A percentile compares a stretch with the other conserved stretches of the same genome.
Evolutionary conservation across 37 sponge, comb jelly and placozoan genomes (phyloP).

Genomic region (Hormiphora californensis): DNA sequence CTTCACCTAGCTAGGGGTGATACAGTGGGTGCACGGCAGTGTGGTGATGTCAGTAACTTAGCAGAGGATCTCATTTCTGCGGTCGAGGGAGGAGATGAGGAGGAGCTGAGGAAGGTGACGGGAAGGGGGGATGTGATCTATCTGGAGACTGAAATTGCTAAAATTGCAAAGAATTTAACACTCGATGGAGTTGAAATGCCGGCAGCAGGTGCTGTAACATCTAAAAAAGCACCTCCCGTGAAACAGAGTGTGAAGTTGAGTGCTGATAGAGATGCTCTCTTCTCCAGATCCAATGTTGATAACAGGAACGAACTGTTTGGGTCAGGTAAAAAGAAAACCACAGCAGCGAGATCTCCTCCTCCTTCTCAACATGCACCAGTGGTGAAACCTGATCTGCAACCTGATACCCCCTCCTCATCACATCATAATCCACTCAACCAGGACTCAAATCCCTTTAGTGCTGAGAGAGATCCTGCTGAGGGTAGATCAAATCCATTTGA

Average conservation of each 20-base stretch:
- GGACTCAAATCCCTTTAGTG: too few species aligned
- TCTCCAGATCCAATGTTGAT: not conserved
- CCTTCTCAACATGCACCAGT: too few species aligned
- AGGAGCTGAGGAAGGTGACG: not conserved
- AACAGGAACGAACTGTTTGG: conserved; percentile 1
- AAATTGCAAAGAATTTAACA: conserved; percentile 16
- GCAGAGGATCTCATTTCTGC: conserved; percentile 5
- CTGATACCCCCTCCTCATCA: not conserved
- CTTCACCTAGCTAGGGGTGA: conserved; percentile 15
- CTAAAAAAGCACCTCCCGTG: not conserved
- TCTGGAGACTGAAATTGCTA: conserved; percentile 34
- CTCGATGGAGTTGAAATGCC: conserved; percentile 26
- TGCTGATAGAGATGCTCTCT: not conserved
- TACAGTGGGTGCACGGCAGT: not conserved
- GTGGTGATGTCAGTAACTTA: not conserved
- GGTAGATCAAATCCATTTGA: not conserved
- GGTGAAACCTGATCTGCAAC: not conserved
- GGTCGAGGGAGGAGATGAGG: not conserved
- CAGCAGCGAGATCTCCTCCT: too few species aligned
- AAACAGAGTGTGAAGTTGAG: too few species aligned
- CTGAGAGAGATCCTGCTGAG: not conserved
- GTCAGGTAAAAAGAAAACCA: too few species aligned
- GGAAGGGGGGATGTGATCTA: not conserved
- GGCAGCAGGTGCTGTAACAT: too few species aligned
- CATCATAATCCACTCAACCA: not conserved